phyloP scores from a whole-genome alignment of 2,888 invertebrate species.

The Trileptium ribeirensis region DNA sequence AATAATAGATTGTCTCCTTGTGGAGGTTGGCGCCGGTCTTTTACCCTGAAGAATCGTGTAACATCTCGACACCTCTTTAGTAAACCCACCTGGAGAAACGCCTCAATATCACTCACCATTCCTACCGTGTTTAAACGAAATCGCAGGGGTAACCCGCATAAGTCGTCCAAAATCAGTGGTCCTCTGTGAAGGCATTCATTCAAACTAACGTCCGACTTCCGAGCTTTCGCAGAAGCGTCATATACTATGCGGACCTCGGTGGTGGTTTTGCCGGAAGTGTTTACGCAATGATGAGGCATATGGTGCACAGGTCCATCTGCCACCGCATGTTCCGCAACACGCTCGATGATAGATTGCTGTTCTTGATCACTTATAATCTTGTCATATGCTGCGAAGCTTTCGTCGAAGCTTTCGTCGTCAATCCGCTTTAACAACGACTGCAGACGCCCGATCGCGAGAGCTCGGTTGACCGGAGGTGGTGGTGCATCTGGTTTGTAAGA shows the following conservation, averaged over 20 bases:
- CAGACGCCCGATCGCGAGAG: background rate
- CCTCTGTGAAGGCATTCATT: slow-evolving; percentile 35
- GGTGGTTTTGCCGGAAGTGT: slow-evolving; percentile 25
- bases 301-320: slow-evolving; percentile 24
- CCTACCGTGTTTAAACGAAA: slow-evolving; percentile 28
- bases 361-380: slow-evolving; percentile 21
- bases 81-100: slow-evolving; percentile 35
- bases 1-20: slow-evolving; percentile 31
- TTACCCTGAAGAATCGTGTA: background rate
- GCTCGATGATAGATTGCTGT: slow-evolving; percentile 23
- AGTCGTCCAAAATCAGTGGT: slow-evolving; percentile 24
- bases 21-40: background rate
- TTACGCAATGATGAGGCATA: slow-evolving; percentile 33
- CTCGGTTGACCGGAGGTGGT: background rate
- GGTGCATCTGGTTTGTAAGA: background rate
- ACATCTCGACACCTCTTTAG: slow-evolving; percentile 29
- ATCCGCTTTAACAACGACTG: background rate
- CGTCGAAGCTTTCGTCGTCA: background rate
- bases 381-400: slow-evolving; percentile 19
- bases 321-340: too few relatives aligned
- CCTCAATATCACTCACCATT: slow-evolving; percentile 15
- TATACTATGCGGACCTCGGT: slow-evolving; percentile 39
- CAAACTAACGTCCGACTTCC: slow-evolving; percentile 18
- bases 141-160: slow-evolving; percentile 28
- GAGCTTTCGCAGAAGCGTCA: slow-evolving; percentile 34